These are phyloP conservation scores for Gasterosteus aculeatus DNA, from an alignment of 2,113 vertebrate genomes.

Conservation along the genomic window DNA sequence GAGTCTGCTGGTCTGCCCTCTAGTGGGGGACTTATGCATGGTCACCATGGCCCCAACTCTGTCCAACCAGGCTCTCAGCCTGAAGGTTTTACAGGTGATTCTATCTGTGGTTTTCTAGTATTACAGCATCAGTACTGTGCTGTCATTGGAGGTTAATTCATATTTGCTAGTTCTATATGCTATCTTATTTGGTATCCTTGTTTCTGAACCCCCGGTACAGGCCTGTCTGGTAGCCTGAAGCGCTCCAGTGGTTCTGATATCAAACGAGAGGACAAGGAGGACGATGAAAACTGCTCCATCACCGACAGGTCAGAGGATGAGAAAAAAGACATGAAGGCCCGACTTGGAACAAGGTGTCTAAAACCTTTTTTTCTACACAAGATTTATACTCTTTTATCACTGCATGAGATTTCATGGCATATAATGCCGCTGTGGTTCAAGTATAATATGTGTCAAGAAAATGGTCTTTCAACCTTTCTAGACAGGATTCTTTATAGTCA, in stretches of 20 bases:
- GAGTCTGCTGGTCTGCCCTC: constrained; percentile 83
- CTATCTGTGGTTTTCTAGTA: background rate
- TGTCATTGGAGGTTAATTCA: background rate
- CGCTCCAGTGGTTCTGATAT: constrained; percentile 81
- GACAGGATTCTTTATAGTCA: background rate
- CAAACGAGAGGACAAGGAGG: constrained; percentile 92
- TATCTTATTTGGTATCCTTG: background rate
- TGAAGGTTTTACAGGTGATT: constrained; percentile 88
- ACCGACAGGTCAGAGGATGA: constrained; percentile 92
- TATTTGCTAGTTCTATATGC: background rate
- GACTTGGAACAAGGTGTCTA: constrained; percentile 88
- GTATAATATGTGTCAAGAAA: constrained; percentile 1
- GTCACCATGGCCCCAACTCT: constrained; percentile 83
- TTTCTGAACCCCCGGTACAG: constrained; percentile 51
- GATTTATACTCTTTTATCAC: background rate
- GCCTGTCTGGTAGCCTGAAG: constrained; percentile 78
- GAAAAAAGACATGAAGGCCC: constrained; percentile 88
- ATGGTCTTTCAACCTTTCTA: background rate
- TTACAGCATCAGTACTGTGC: background rate
- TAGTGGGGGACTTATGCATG: constrained; percentile 84
- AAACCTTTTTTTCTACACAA: constrained; percentile 18
- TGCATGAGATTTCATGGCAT: background rate
- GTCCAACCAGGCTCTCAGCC: constrained; percentile 82
- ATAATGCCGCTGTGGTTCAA: background rate
- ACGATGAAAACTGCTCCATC: constrained; percentile 88